These are phyloP conservation scores for Halictus ligatus DNA, from an alignment of 2,888 invertebrate genomes.

Conservation along the genomic window DNA sequence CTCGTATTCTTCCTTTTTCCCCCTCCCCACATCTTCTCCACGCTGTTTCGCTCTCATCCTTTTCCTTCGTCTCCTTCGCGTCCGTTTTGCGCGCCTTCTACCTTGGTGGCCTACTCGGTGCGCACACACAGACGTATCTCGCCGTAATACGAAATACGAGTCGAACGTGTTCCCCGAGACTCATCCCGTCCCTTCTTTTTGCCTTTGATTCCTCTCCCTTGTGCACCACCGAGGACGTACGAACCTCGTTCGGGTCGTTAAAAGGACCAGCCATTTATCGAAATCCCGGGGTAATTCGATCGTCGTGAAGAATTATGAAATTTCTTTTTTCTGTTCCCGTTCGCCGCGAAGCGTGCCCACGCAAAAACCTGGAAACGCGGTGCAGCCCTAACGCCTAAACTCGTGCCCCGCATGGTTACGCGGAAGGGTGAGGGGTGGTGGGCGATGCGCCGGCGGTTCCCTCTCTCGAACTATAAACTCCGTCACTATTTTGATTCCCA, in stretches of 20 bases:
- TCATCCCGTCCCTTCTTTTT: conserved; percentile 26
- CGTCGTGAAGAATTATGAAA: neutral
- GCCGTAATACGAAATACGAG: conserved; percentile 61
- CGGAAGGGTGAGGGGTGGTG: neutral
- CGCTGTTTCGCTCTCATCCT: neutral
- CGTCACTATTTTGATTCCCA: conserved; percentile 80
- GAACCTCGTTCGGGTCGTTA: conserved; percentile 4
- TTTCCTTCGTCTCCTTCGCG: neutral
- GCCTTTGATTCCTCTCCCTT: conserved; percentile 37
- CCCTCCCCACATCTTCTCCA: conserved; percentile 16
- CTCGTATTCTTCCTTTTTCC: conserved; percentile 28
- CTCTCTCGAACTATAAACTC: conserved; percentile 71
- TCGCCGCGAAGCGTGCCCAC: neutral
- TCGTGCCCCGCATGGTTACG: neutral
- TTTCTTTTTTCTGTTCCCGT: too few relatives aligned
- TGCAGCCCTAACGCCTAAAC: neutral
- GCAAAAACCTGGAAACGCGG: neutral
- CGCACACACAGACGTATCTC: conserved; percentile 53
- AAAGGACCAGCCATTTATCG: neutral
- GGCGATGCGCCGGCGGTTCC: conserved; percentile 20
- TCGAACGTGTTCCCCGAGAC: conserved; percentile 67
- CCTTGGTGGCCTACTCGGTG: conserved; percentile 76
- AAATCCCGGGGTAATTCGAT: neutral
- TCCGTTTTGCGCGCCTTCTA: conserved; percentile 66
- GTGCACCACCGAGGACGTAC: conserved; percentile 14